Evolutionary conservation across 2,113 vertebrate genomes (phyloP), one percentile per base, ranked within the genome.

Genomic region (Micromys minutus): DNA sequence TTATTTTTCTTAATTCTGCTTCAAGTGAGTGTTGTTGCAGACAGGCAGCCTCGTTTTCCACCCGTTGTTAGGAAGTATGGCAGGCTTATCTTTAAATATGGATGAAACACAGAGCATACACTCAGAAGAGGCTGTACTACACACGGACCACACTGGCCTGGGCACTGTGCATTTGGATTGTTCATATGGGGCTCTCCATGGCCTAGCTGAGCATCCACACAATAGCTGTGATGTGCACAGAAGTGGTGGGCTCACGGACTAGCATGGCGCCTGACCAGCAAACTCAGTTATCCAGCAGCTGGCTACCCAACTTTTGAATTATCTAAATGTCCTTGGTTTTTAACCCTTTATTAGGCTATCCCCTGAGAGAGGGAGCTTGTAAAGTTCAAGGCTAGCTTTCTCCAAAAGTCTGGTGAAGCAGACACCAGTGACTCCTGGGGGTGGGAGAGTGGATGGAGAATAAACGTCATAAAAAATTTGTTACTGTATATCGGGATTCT

Each of bases 1-100:
- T 24, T 87, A 7, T 65, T 93, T 95, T 94, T 87, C 76, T 91
- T 69, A 69, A 39, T 42, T 91, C 91, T 89, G 47, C 63, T 72
- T 75, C 72, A 39, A 5, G 47, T 79, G 76, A 50, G 34, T 3
- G 34, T 31, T 21, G 13, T 69, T 34, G 36, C n/a, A 89, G 76
- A 81, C 45, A 72, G 8, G 50, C 3, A 29, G 52, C 55, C 61
- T 75, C 11, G 39, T 47, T 61, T 89, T 57, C 71, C 84, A n/a
- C 15, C 29, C 1, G 29, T 61, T 75, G n/a, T 94, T 61, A 91
- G 74, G 71, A 83, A 92, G 39, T 6, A 1, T 0, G 31, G 34
- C 42, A 75, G n/a, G 72, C 19, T 34, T 88, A 1, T 19, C 83
- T 71, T 86, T 83, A 89, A 83, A 84, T 52, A 45, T 5, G 67